Conservation (phyloP, 1,140 invertebrate genomes). For the Dendrolimus punctatus region DNA sequence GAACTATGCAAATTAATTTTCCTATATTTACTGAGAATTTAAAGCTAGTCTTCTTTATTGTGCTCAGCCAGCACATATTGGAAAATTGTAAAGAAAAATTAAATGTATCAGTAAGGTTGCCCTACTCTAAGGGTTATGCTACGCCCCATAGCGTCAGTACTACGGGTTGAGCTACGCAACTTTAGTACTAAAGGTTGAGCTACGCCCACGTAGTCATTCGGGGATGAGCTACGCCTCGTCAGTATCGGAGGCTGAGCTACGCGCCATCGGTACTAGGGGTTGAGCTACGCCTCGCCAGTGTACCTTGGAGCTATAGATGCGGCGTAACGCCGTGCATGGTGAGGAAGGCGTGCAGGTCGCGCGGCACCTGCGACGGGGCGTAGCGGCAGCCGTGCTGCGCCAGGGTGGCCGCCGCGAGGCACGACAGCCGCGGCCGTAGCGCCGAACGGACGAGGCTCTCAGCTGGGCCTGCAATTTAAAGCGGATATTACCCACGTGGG, state of each 20-base stretch:
- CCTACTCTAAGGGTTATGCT: too few species aligned
- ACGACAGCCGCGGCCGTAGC: constrained; percentile 44
- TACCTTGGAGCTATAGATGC: neutral
- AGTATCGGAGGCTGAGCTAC: neutral
- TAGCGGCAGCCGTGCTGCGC: constrained; percentile 37
- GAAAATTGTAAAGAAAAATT: too few species aligned
- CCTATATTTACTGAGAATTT: too few species aligned
- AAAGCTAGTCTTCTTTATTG: too few species aligned
- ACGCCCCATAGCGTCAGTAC: too few species aligned
- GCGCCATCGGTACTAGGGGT: neutral
- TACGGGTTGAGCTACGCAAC: too few species aligned
- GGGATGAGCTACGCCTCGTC: too few species aligned
- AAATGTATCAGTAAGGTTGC: too few species aligned
- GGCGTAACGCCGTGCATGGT: constrained; percentile 55
- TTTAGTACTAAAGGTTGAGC: too few species aligned
- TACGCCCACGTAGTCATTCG: too few species aligned
- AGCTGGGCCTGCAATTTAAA: constrained; percentile 40
- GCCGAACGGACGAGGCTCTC: constrained; percentile 48
- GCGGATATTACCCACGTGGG: constrained; percentile 2
- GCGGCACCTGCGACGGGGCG: constrained; percentile 43
- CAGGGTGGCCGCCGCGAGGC: constrained; percentile 51
- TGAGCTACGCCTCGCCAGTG: neutral
- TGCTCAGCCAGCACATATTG: too few species aligned
- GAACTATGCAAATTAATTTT: too few species aligned
- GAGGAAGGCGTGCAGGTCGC: constrained; percentile 60